Evolutionary conservation across 1,140 invertebrate genomes (phyloP).

Genomic region (Probaryconus sp.): DNA sequence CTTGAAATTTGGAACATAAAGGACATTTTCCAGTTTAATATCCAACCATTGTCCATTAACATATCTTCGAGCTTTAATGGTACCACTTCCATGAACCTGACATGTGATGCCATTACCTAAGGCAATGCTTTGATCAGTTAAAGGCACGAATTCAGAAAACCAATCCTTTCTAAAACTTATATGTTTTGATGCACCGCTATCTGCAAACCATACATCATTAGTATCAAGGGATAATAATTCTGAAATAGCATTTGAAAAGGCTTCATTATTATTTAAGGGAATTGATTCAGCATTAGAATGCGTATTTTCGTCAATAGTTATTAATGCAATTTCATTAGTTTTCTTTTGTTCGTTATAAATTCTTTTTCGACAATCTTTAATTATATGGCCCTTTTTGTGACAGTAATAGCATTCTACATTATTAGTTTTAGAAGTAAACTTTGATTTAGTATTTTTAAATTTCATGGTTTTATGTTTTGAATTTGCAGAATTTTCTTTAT

Average conservation of each 20-base stretch:
- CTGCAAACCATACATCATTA: conserved; percentile 21
- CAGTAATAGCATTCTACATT: conserved; percentile 32
- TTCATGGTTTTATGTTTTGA: no score
- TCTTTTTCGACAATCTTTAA: conserved; percentile 14
- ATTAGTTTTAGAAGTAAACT: no score
- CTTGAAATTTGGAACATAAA: conserved; percentile 45
- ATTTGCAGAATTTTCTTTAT: no score
- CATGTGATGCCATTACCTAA: conserved; percentile 46
- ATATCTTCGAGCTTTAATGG: conserved; percentile 19
- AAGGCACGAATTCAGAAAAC: background rate
- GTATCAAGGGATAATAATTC: background rate
- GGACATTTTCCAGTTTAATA: conserved; percentile 42
- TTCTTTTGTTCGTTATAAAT: background rate
- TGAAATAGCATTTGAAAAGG: no score
- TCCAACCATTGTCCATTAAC: conserved; percentile 26
- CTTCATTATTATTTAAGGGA: no score
- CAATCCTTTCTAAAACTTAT: conserved; percentile 29
- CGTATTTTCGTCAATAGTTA: no score
- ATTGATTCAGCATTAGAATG: no score
- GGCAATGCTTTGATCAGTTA: background rate
- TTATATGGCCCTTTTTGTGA: conserved; percentile 29
- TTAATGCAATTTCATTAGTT: no score
- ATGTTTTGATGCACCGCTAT: conserved; percentile 33
- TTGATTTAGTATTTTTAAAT: background rate
- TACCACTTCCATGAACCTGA: conserved; percentile 29